Conservation (phyloP, 2,797 vertebrate species). For the Gymnothorax javanicus region DNA sequence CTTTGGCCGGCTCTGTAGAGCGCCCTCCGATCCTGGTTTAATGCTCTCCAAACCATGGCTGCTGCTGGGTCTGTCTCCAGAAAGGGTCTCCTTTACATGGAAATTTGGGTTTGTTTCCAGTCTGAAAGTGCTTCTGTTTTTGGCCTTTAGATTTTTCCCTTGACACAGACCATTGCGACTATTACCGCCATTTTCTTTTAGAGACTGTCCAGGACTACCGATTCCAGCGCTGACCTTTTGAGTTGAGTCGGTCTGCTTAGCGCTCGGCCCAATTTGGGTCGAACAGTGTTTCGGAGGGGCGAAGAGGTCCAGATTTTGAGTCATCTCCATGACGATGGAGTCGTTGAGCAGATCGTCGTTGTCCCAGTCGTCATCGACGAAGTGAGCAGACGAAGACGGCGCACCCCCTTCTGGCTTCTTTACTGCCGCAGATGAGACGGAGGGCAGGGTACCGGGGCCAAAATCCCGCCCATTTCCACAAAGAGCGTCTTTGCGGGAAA, state of each 20-base stretch:
- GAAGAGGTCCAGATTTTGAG: conserved; percentile 72
- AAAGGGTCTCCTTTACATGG: conserved; percentile 35
- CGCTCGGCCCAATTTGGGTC: conserved; percentile 55
- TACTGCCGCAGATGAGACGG: conserved; percentile 17
- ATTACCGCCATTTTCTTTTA: conserved; percentile 38
- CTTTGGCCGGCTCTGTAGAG: background rate
- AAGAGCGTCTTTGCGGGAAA: background rate
- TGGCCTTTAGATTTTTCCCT: conserved; percentile 48
- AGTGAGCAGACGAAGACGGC: conserved; percentile 41
- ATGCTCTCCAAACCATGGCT: conserved; percentile 47
- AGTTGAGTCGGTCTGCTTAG: background rate
- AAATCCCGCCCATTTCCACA: background rate
- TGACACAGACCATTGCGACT: conserved; percentile 37
- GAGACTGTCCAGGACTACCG: conserved; percentile 15
- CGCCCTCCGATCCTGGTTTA: background rate
- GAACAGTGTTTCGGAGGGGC: conserved; percentile 51
- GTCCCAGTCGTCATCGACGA: conserved; percentile 82
- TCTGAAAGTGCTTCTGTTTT: conserved; percentile 63
- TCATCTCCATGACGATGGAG: conserved; percentile 79
- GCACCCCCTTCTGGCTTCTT: conserved; percentile 14
- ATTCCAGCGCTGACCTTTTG: background rate
- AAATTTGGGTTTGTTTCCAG: conserved; percentile 60
- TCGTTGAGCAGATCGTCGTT: conserved; percentile 79
- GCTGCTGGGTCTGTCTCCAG: conserved; percentile 41
- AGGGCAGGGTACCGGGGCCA: background rate